phyloP scores from a whole-genome alignment of 23 tunicate genomes.

The Diplosoma virens region DNA sequence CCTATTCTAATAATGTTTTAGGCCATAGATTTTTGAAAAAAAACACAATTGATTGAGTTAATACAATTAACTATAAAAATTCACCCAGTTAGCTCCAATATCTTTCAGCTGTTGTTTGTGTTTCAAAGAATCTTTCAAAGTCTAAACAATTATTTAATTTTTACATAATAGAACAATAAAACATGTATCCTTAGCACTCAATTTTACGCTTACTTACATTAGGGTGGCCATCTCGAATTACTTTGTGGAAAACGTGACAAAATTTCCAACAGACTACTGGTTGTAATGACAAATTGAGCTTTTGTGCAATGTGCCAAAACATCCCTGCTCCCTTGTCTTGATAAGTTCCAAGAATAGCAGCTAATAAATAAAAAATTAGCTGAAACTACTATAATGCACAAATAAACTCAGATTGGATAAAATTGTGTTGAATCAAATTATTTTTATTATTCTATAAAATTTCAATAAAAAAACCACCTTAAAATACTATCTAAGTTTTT shows the following conservation, averaged over 20 bases:
- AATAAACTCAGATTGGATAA: too few relatives aligned
- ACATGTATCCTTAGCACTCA: too few relatives aligned
- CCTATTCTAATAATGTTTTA: too few relatives aligned
- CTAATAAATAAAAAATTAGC: slow-evolving; percentile 17
- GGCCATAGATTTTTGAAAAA: too few relatives aligned
- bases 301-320: slow-evolving; percentile 87
- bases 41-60: too few relatives aligned
- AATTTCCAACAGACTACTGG: slow-evolving; percentile 91
- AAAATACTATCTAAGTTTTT: too few relatives aligned
- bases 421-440: too few relatives aligned
- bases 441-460: too few relatives aligned
- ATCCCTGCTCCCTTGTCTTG: slow-evolving; percentile 71
- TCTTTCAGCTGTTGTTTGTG: slow-evolving; percentile 71
- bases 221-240: slow-evolving; percentile 91
- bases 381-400: too few relatives aligned
- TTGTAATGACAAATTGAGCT: slow-evolving; percentile 64
- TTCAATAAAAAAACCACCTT: too few relatives aligned
- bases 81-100: slow-evolving; percentile 71
- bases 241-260: slow-evolving; percentile 87
- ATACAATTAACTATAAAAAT: too few relatives aligned
- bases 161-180: neutral
- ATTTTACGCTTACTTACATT: slow-evolving; percentile 23
- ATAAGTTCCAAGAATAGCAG: slow-evolving; percentile 80
- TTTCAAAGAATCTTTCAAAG: slow-evolving; percentile 44
- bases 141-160: slow-evolving; percentile 17